Percentiles rank a stretch among this genome's conserved stretches.
Conservation (phyloP, 2,113 vertebrate genomes). For the Monopterus albus region DNA sequence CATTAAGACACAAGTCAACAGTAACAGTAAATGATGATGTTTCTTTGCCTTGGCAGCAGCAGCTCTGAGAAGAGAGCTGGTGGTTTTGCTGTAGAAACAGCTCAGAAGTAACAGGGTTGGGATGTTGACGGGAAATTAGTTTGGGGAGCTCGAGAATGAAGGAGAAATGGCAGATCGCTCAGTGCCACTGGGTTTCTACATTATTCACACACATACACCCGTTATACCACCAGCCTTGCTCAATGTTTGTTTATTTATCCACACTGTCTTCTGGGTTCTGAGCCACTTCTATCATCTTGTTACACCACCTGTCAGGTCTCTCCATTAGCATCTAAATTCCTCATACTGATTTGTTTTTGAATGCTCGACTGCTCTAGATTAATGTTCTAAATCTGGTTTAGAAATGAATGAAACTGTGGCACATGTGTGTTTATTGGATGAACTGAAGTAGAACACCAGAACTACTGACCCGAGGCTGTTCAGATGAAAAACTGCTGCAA, state of each 20-base stretch:
- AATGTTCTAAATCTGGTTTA: conserved; percentile 26
- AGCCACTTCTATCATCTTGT: conserved; percentile 37
- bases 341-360: conserved; percentile 18
- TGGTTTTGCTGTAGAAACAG: conserved; percentile 49
- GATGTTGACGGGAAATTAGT: conserved; percentile 71
- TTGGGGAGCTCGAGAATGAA: conserved; percentile 64
- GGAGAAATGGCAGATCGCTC: conserved; percentile 52
- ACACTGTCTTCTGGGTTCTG: conserved; percentile 26
- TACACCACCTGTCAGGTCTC: conserved; percentile 29
- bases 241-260: conserved; percentile 47
- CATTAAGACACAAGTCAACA: conserved; percentile 65
- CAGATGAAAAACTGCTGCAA: neutral
- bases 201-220: conserved; percentile 4
- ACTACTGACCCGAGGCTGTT: conserved; percentile 27
- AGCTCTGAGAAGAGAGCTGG: conserved; percentile 30
- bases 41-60: conserved; percentile 47
- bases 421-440: conserved; percentile 14
- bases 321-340: conserved; percentile 10
- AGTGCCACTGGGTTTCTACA: conserved; percentile 11
- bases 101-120: conserved; percentile 62
- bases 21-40: conserved; percentile 62
- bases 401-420: conserved; percentile 25
- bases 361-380: conserved; percentile 9
- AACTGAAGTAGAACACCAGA: conserved; percentile 18
- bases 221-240: neutral